Evolutionary conservation across 1,140 invertebrate genomes (phyloP).

Genomic region (Oncopeltus fasciatus): DNA sequence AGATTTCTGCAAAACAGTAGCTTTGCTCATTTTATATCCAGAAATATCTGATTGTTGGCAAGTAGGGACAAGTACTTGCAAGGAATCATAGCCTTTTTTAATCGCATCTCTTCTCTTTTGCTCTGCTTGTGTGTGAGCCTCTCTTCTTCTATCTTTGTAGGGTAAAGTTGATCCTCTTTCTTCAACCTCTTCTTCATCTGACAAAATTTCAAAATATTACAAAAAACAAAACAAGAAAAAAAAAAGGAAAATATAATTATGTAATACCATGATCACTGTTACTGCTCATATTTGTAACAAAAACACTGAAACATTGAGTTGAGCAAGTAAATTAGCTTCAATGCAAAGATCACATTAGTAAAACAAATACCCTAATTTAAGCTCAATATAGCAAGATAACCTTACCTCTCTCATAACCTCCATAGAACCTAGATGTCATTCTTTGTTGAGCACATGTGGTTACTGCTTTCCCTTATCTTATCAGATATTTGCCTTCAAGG

Average conservation of each 20-base stretch:
- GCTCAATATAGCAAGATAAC: neutral
- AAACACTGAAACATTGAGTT: no score
- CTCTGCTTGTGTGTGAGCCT: conserved; percentile 93
- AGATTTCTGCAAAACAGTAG: conserved; percentile 82
- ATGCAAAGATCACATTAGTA: neutral
- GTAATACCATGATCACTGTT: conserved; percentile 24
- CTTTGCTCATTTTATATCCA: conserved; percentile 90
- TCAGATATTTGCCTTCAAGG: conserved; percentile 2
- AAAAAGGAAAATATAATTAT: neutral
- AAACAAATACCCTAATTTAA: neutral
- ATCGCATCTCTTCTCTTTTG: conserved; percentile 94
- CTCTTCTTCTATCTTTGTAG: conserved; percentile 83
- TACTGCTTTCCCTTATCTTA: neutral
- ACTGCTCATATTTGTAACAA: conserved; percentile 20
- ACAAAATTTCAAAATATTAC: neutral
- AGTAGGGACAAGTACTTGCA: conserved; percentile 83
- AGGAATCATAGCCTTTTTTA: conserved; percentile 84
- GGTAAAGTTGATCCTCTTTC: conserved; percentile 47
- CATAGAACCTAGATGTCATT: conserved; percentile 5
- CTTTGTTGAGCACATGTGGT: neutral
- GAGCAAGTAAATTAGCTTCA: no score
- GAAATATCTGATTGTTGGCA: conserved; percentile 76
- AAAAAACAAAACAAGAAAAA: neutral
- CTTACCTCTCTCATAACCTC: conserved; percentile 7
- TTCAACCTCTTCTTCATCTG: conserved; percentile 2